Conservation (phyloP, 2,888 invertebrate genomes). For the Lasioglossum zephyrum region DNA sequence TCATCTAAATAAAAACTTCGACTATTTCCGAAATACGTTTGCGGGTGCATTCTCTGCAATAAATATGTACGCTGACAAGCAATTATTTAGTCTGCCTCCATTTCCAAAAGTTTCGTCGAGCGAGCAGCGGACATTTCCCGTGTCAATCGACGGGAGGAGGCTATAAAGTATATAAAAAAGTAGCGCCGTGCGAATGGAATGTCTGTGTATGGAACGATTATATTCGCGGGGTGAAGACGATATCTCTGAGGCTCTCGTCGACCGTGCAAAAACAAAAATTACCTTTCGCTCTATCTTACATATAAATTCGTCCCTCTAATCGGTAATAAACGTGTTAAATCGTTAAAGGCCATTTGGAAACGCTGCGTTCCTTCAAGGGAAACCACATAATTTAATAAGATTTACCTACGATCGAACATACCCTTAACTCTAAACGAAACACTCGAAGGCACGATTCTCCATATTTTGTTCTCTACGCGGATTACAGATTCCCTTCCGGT, state of each 20-base stretch:
- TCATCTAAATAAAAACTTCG: not conserved
- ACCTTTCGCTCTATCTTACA: slow-evolving; percentile 67
- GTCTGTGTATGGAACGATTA: slow-evolving; percentile 80
- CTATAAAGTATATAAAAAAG: slow-evolving; percentile 28
- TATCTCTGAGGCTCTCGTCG: slow-evolving; percentile 73
- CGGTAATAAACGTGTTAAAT: slow-evolving; percentile 66
- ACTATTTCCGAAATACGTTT: not conserved
- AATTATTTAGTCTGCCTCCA: not conserved
- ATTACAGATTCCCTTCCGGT: slow-evolving; percentile 7
- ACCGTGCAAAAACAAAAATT: slow-evolving; percentile 66
- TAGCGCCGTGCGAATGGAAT: slow-evolving; percentile 77
- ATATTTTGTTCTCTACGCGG: slow-evolving; percentile 38
- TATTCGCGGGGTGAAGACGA: slow-evolving; percentile 63
- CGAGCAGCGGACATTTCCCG: slow-evolving; percentile 6
- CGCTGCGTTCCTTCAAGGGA: slow-evolving; percentile 64
- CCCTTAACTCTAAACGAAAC: slow-evolving; percentile 62
- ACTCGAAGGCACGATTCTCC: slow-evolving; percentile 78
- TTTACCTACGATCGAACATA: slow-evolving; percentile 67
- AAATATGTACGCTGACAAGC: not conserved
- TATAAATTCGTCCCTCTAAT: slow-evolving; percentile 54
- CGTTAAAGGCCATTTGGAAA: slow-evolving; percentile 74
- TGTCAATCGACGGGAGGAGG: slow-evolving; percentile 32
- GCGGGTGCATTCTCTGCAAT: not conserved
- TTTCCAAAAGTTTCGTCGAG: not conserved
- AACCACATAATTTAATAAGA: slow-evolving; percentile 71